Conservation (phyloP, 1,140 invertebrate species). For the Samia ricini region DNA sequence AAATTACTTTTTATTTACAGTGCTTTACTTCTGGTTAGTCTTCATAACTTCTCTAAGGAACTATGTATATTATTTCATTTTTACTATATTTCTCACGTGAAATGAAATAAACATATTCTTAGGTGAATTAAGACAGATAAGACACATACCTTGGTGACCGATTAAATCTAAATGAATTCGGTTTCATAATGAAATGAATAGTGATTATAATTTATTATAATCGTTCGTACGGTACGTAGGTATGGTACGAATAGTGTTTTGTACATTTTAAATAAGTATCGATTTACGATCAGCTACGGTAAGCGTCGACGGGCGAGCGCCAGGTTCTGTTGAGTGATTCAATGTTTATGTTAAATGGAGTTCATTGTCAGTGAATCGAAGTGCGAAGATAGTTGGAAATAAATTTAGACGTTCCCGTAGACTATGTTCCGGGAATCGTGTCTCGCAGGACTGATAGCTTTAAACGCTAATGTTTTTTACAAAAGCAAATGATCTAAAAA, state of each 20-base stretch:
- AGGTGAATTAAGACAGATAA: background rate
- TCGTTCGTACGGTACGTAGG: slow-evolving; percentile 26
- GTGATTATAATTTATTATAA: slow-evolving; percentile 62
- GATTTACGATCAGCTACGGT: slow-evolving; percentile 63
- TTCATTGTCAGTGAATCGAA: slow-evolving; percentile 71
- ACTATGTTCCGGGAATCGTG: slow-evolving; percentile 47
- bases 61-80: no score
- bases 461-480: no score
- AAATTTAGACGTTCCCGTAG: slow-evolving; percentile 67
- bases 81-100: background rate
- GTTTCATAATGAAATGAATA: slow-evolving; percentile 46
- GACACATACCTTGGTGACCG: background rate
- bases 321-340: slow-evolving; percentile 63
- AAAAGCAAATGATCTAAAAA: no score
- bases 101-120: background rate
- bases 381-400: slow-evolving; percentile 66
- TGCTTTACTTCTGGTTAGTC: background rate
- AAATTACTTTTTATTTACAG: background rate
- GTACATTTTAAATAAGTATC: slow-evolving; percentile 53
- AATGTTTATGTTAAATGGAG: slow-evolving; percentile 70
- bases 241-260: slow-evolving; percentile 60
- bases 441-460: slow-evolving; percentile 41
- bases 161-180: slow-evolving; percentile 7
- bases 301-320: slow-evolving; percentile 59
- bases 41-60: background rate